Base-by-base conservation (phyloP, 2,113 vertebrate genomes). In the Tauraco erythrolophus region DNA sequence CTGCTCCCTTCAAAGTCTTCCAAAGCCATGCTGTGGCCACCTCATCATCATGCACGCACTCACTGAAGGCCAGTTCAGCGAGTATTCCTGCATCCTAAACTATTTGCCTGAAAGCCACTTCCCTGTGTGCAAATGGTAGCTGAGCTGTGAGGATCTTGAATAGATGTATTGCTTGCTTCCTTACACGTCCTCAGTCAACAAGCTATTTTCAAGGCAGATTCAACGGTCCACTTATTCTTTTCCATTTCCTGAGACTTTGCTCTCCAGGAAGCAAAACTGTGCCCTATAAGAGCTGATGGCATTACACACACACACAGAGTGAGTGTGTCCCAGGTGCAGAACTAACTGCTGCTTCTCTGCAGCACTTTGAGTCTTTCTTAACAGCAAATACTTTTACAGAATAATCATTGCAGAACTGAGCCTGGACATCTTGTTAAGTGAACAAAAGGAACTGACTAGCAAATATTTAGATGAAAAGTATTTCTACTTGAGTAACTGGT, bases 211-310 rank as follows among this genome's bases (percentile, higher is more conserved):
- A 89, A 78, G 64, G 45, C 41, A 89, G 33, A 57, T 84, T 71
- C 37, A 37, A 53, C 19, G 50, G 62, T 65, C 62, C 15, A 11
- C 57, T 76, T 7, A 8, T 80, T 91, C 43, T 71, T 89, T 84
- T 60, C 83, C 24, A 72, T 79, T 94, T 95, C 84, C 96, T 76
- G 53, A 39, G 51, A 78, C 50, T 91, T 74, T 37, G 28, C 43
- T 92, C 89, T 87, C 51, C 80, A 56, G 71, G 83, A 88, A 92
- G 60, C 11, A 28, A 74, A 92, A 46, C n/a, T 18, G 9, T 8
- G 25, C 35, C 48, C 14, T 79, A 25, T 28, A 37, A 74, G 51
- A 78, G 45, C 46, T 58, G 46, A 53, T 33, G 39, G 51, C 50
- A 82, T 14, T 28, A 10, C 33, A 21, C 23, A 24, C 22, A 41